Base-by-base conservation (phyloP, 2,113 vertebrate species). In the Caranx melampygus region DNA sequence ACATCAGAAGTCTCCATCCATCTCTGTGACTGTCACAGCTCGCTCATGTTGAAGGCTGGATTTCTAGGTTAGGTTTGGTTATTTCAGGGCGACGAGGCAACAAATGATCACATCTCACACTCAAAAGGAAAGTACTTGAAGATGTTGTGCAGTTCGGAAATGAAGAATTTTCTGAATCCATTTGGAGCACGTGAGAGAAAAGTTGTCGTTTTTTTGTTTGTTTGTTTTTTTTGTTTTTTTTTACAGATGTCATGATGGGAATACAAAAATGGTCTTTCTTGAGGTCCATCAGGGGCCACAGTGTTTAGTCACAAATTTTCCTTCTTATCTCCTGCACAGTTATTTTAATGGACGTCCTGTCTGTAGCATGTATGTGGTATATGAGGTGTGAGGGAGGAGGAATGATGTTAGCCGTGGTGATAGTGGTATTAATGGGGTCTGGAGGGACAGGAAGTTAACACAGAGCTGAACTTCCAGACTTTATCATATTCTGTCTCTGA, bases 391-490 rank as follows among this genome's bases (percentile, higher is more conserved):
- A 35, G 62, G 74, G 77, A 76, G 52, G 67, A 73, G 44, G 33
- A 11, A 11, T 13, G 62, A 65, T 44, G 65, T 34, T 57, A 52
- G 55, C 31, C 61, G 21, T 31, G 63, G 40, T 37, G 78, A 55
- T 42, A 68, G 42, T 33, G 55, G 67, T 79, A 59, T 72, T 78
- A 63, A 75, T 57, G 68, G 51, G 60, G 20, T 80, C 20, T 65
- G 69, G 62, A 64, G 45, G 57, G 72, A 72, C 49, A 62, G 70
- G 61, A 75, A 62, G 78, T 74, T 66, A 86, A 31, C 37, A 34
- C 35, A 35, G 37, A 65, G 34, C 44, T 77, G 60, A 74, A 69
- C 65, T 44, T 62, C 3, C 13, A 40, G 45, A 72, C 75, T 78
- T 5, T 81, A 6, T 47, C 49, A 26, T 66, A 26, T 44, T 72